Evolutionary conservation across 1,140 invertebrate species (phyloP).

Genomic region (Trichoplusia ni): DNA sequence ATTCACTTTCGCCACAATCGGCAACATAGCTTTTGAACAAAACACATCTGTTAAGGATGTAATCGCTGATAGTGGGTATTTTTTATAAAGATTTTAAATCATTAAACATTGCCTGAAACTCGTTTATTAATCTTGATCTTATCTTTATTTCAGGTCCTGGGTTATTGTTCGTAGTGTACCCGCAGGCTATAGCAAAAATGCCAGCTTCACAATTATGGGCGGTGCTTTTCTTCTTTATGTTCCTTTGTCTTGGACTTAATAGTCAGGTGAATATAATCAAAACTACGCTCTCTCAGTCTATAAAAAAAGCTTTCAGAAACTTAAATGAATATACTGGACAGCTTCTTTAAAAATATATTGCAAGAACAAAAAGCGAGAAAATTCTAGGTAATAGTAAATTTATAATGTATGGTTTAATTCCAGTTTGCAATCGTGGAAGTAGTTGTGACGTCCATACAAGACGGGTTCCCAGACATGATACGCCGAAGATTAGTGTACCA

Average conservation of each 20-base stretch:
- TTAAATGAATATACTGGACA: too few species aligned
- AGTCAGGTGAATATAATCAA: slow-evolving; percentile 87
- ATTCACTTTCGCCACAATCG: slow-evolving; percentile 93
- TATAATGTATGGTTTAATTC: too few species aligned
- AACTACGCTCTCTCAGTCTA: neutral
- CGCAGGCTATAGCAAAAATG: slow-evolving; percentile 94
- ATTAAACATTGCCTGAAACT: neutral
- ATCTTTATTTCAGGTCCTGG: slow-evolving; percentile 87
- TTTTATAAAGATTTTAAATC: neutral
- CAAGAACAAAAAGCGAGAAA: too few species aligned
- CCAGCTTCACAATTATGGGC: slow-evolving; percentile 93
- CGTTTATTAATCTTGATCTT: neutral
- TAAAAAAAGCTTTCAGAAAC: too few species aligned
- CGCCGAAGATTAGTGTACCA: slow-evolving; percentile 91
- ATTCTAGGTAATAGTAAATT: too few species aligned
- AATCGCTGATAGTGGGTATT: slow-evolving; percentile 89
- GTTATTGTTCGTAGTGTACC: slow-evolving; percentile 94
- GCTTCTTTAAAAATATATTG: too few species aligned
- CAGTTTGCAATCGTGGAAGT: slow-evolving; percentile 96
- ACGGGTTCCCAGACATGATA: slow-evolving; percentile 93
- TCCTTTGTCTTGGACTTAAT: slow-evolving; percentile 93
- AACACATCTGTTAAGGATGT: slow-evolving; percentile 89
- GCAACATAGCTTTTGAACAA: slow-evolving; percentile 92
- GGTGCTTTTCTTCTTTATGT: slow-evolving; percentile 94
- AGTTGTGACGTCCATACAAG: slow-evolving; percentile 95